Percentiles rank a stretch among this genome's conserved stretches.
phyloP scores from a whole-genome alignment of 2,888 invertebrate species.

The Thera obeliscata region DNA sequence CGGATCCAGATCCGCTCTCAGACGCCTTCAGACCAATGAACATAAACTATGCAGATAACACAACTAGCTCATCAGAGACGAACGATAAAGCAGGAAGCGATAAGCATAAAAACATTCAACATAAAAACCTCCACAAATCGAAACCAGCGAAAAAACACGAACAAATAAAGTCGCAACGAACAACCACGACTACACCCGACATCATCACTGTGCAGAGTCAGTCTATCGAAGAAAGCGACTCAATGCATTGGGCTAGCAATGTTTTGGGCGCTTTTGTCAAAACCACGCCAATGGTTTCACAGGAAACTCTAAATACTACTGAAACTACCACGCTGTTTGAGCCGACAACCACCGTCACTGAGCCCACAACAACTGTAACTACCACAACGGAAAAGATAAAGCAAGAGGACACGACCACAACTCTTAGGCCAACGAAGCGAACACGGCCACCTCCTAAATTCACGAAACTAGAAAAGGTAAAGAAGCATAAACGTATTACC shows the following conservation, averaged over 20 bases:
- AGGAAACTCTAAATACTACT: slow-evolving; percentile 48
- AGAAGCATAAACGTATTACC: slow-evolving; percentile 72
- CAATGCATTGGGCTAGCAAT: slow-evolving; percentile 66
- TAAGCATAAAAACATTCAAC: slow-evolving; percentile 52
- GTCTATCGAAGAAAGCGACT: slow-evolving; percentile 51
- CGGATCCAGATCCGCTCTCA: slow-evolving; percentile 60
- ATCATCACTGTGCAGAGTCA: slow-evolving; percentile 66
- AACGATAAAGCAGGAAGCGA: slow-evolving; percentile 47
- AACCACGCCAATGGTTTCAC: slow-evolving; percentile 72
- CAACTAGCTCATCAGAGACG: slow-evolving; percentile 41
- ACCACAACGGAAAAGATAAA: slow-evolving; percentile 33
- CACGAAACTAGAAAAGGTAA: slow-evolving; percentile 64
- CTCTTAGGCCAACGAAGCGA: slow-evolving; percentile 58
- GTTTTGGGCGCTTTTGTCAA: slow-evolving; percentile 69
- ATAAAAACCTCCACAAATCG: slow-evolving; percentile 57
- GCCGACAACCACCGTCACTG: slow-evolving; percentile 46
- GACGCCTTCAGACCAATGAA: slow-evolving; percentile 76
- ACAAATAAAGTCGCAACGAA: slow-evolving; percentile 55
- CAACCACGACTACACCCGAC: slow-evolving; percentile 65
- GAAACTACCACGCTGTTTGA: slow-evolving; percentile 48
- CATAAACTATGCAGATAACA: slow-evolving; percentile 53
- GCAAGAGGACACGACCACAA: slow-evolving; percentile 51
- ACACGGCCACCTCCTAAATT: slow-evolving; percentile 74
- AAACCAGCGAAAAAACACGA: slow-evolving; percentile 67
- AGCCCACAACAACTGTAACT: slow-evolving; percentile 37